Percentiles rank a stretch among this genome's conserved stretches.
Conservation (phyloP, 2,113 vertebrate genomes). For the Misgurnus anguillicaudatus region DNA sequence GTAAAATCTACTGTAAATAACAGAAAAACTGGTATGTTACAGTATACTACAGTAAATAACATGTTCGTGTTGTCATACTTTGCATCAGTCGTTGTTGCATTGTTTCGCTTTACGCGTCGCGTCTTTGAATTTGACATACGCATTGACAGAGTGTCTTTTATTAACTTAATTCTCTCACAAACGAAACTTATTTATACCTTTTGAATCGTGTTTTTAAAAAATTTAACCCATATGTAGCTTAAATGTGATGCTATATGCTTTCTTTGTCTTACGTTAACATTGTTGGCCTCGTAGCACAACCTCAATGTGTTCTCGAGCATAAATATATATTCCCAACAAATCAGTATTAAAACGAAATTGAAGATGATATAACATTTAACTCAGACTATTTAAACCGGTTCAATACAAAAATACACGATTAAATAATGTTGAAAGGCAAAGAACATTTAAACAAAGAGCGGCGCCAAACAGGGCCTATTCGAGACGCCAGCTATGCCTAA, state of each 20-base stretch:
- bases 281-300: neutral
- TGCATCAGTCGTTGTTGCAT: neutral
- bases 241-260: neutral
- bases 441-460: neutral
- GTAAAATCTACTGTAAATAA: too few relatives aligned
- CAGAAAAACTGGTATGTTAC: too few relatives aligned
- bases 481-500: slow-evolving; percentile 4
- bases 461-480: slow-evolving; percentile 6
- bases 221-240: neutral
- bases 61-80: too few relatives aligned
- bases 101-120: neutral
- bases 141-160: neutral
- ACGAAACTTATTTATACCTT: neutral
- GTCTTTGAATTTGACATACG: neutral
- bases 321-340: too few relatives aligned
- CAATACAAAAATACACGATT: neutral
- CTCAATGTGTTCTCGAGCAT: neutral
- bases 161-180: neutral
- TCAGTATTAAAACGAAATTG: too few relatives aligned
- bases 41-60: too few relatives aligned
- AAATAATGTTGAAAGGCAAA: neutral
- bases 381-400: neutral
- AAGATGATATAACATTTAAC: neutral
- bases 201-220: neutral
- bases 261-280: neutral